Evolutionary conservation across 2,888 invertebrate genomes (phyloP).

Genomic region (Cephus pulcher): DNA sequence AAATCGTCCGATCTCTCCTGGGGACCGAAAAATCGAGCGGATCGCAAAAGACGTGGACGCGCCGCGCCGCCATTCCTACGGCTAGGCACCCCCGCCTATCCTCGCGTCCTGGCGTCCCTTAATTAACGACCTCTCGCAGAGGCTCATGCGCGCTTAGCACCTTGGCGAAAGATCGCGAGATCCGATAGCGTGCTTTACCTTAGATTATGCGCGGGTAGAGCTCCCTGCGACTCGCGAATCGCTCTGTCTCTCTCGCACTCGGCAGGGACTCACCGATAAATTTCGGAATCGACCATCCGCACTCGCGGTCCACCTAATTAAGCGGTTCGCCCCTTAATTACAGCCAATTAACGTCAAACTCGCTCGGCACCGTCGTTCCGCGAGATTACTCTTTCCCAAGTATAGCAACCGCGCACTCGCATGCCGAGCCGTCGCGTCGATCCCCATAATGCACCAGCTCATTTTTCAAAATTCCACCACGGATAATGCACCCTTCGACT

Average conservation of each 20-base stretch:
- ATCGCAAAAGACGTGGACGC: slow-evolving; percentile 28
- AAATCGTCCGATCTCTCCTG: slow-evolving; percentile 24
- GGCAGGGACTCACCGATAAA: slow-evolving; percentile 50
- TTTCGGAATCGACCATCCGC: slow-evolving; percentile 51
- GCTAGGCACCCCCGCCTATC: slow-evolving; percentile 5
- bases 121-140: slow-evolving; percentile 51
- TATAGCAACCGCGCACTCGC: background rate
- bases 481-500: background rate
- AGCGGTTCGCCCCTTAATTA: slow-evolving; percentile 59
- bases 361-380: slow-evolving; percentile 31
- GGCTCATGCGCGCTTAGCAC: slow-evolving; percentile 49
- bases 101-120: slow-evolving; percentile 47
- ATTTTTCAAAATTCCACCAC: background rate
- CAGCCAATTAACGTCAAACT: slow-evolving; percentile 59
- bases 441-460: background rate
- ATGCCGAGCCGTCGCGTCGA: background rate
- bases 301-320: slow-evolving; percentile 51
- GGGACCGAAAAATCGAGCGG: slow-evolving; percentile 34
- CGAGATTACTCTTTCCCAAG: slow-evolving; percentile 20
- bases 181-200: slow-evolving; percentile 48
- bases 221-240: slow-evolving; percentile 27
- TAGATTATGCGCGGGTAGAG: slow-evolving; percentile 26
- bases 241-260: slow-evolving; percentile 20
- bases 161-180: slow-evolving; percentile 50
- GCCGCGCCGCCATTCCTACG: slow-evolving; percentile 7